Evolutionary conservation across 1,140 invertebrate species (phyloP).

Genomic region (Parapsyche elsis): DNA sequence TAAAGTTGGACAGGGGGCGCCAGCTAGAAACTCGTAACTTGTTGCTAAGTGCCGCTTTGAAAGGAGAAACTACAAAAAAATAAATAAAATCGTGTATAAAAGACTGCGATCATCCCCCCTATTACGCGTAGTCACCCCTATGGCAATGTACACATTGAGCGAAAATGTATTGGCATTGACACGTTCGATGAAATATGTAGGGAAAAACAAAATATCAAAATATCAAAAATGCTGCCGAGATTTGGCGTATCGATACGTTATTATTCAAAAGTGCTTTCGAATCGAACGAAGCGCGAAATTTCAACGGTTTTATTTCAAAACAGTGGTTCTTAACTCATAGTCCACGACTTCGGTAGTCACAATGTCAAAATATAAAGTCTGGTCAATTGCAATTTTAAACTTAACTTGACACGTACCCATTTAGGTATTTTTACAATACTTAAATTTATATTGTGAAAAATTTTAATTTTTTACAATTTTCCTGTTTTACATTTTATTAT

Average conservation of each 20-base stretch:
- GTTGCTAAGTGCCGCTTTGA: conserved; percentile 37
- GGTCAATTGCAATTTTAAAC: too few species aligned
- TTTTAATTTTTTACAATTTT: too few species aligned
- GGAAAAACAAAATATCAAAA: too few species aligned
- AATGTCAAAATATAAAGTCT: too few species aligned
- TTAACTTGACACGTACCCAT: too few species aligned
- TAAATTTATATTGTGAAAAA: too few species aligned
- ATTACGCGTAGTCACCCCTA: conserved; percentile 24
- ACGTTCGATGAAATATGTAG: neutral
- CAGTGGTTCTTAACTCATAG: neutral
- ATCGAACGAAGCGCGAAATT: neutral
- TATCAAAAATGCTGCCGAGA: too few species aligned
- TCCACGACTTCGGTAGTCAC: too few species aligned
- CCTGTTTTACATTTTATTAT: too few species aligned
- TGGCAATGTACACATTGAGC: neutral
- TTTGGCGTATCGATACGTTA: too few species aligned
- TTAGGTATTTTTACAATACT: too few species aligned
- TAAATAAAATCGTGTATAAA: neutral
- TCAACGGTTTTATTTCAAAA: neutral
- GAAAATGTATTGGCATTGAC: neutral
- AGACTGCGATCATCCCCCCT: conserved; percentile 7
- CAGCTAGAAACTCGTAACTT: conserved; percentile 34
- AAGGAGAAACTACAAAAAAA: conserved; percentile 3
- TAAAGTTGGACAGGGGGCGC: conserved; percentile 11
- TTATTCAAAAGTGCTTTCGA: too few species aligned